A percentile compares a stretch with the other conserved stretches of the same genome.
These are phyloP conservation scores for Drosophila merina DNA, from an alignment of 2,888 invertebrate species.

Conservation along the genomic window DNA sequence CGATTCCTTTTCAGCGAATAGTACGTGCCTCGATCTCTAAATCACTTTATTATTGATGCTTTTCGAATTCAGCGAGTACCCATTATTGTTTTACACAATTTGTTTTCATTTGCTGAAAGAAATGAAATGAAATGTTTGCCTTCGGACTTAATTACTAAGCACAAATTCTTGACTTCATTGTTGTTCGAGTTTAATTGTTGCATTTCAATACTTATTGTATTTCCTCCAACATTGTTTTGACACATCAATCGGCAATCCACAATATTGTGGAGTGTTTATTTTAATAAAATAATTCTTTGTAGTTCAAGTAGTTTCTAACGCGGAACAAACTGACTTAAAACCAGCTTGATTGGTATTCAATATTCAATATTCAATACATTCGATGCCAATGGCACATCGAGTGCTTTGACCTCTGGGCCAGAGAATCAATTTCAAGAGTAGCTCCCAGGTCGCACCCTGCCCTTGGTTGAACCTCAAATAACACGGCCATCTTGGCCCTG, in stretches of 20 bases:
- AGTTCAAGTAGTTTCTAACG: background rate
- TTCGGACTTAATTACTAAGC: slow-evolving; percentile 12
- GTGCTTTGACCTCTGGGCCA: background rate
- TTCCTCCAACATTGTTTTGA: background rate
- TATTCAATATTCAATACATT: background rate
- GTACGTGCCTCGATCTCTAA: slow-evolving; percentile 22
- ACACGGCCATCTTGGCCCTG: background rate
- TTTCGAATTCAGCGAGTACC: background rate
- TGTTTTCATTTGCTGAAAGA: background rate
- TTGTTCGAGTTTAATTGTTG: background rate
- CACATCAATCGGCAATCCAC: background rate
- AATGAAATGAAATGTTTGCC: slow-evolving; percentile 12
- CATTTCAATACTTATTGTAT: background rate
- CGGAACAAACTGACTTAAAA: slow-evolving; percentile 7
- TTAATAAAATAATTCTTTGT: background rate
- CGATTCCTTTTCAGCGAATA: background rate
- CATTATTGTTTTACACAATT: background rate
- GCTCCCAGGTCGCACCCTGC: slow-evolving; percentile 5
- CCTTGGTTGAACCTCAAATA: background rate
- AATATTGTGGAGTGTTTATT: background rate
- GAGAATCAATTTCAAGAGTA: slow-evolving; percentile 17
- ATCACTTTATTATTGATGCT: slow-evolving; percentile 10
- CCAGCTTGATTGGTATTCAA: slow-evolving; percentile 7
- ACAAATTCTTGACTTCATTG: background rate
- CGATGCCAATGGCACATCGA: background rate